Percentiles rank a stretch among this genome's conserved stretches.
phyloP scores from a whole-genome alignment of 2,113 vertebrate genomes.

The Hipposideros armiger region DNA sequence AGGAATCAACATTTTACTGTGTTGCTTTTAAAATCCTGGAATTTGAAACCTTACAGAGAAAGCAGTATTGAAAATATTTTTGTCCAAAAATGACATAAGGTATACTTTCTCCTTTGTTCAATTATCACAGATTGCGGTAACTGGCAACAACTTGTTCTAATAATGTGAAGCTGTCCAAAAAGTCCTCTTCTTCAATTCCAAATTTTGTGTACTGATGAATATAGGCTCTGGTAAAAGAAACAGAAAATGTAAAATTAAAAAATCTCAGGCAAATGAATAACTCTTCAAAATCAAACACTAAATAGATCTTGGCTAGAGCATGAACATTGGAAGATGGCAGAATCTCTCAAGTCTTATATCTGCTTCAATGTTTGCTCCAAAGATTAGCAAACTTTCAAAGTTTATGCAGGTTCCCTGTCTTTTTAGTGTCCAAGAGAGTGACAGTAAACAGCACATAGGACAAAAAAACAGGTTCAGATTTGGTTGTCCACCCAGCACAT shows the following conservation, averaged over 20 bases:
- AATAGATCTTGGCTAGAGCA: background rate
- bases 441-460: background rate
- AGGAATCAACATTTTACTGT: background rate
- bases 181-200: conserved; percentile 96
- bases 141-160: conserved; percentile 97
- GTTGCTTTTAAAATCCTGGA: conserved; percentile 6
- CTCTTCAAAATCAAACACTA: conserved; percentile 16
- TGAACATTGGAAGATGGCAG: background rate
- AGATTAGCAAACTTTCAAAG: background rate
- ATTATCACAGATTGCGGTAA: conserved; percentile 90
- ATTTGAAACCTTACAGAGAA: background rate
- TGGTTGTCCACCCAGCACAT: background rate
- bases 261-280: conserved; percentile 36
- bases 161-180: conserved; percentile 95
- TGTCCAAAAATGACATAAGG: background rate
- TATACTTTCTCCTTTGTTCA: background rate
- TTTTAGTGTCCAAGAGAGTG: background rate
- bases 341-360: background rate
- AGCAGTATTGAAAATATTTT: conserved; percentile 25
- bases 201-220: conserved; percentile 96
- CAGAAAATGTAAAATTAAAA: conserved; percentile 26
- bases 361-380: background rate
- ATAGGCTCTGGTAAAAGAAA: conserved; percentile 91
- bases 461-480: background rate
- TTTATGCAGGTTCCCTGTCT: background rate